Evolutionary conservation across 2,888 invertebrate species (phyloP).

Genomic region (Trisateles emortualis): DNA sequence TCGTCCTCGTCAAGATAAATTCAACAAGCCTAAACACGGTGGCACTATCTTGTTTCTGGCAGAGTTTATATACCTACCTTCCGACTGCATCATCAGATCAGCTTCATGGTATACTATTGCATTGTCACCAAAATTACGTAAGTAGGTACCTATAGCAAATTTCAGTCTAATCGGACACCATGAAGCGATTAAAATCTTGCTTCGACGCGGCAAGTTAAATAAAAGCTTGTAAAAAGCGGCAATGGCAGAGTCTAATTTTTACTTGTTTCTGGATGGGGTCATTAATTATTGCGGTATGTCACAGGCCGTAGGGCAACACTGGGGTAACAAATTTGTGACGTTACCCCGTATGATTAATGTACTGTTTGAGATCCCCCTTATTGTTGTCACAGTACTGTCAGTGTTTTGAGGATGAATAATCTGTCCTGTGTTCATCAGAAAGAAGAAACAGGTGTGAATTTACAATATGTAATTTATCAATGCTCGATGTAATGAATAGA

Average conservation of each 20-base stretch:
- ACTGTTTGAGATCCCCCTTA: conserved; percentile 66
- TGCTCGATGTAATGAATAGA: background rate
- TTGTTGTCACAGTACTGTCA: conserved; percentile 57
- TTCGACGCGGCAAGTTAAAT: too few species aligned
- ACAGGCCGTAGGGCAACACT: conserved; percentile 52
- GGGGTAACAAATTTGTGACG: conserved; percentile 71
- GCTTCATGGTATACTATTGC: too few species aligned
- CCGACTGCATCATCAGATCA: too few species aligned
- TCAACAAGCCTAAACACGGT: too few species aligned
- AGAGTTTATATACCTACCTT: too few species aligned
- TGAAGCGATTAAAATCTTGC: too few species aligned
- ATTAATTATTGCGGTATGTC: conserved; percentile 67
- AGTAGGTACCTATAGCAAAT: too few species aligned
- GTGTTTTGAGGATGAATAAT: conserved; percentile 41
- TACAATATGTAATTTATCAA: background rate
- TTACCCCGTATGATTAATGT: conserved; percentile 66
- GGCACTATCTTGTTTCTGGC: too few species aligned
- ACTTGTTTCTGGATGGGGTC: conserved; percentile 59
- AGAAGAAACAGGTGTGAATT: conserved; percentile 8
- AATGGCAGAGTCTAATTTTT: conserved; percentile 54
- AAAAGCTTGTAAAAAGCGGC: conserved; percentile 40
- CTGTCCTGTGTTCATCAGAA: conserved; percentile 26
- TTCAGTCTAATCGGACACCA: too few species aligned
- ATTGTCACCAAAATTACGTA: too few species aligned
- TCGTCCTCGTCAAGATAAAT: too few species aligned